Percentiles rank a stretch among this genome's conserved stretches.
phyloP scores from a whole-genome alignment of 2,113 vertebrate genomes.

The Mohoua ochrocephala region DNA sequence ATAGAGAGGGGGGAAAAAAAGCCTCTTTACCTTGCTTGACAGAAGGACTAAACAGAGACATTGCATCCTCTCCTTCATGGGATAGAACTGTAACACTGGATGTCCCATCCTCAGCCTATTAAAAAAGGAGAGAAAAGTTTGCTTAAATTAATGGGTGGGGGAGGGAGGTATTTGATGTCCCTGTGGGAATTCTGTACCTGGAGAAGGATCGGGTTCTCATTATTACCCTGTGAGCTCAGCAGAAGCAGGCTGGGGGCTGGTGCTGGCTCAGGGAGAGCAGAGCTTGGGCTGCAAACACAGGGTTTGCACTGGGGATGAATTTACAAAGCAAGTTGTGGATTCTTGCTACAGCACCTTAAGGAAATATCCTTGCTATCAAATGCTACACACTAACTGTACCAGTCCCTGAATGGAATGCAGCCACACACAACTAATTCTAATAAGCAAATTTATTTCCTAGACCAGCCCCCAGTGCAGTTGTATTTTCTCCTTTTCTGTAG shows the following conservation, averaged over 20 bases:
- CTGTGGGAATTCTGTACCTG: background rate
- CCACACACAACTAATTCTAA: background rate
- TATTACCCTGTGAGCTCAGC: background rate
- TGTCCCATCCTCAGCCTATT: slow-evolving; percentile 85
- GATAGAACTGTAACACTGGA: slow-evolving; percentile 73
- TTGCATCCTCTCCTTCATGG: slow-evolving; percentile 85
- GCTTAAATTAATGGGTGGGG: background rate
- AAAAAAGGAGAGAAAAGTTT: background rate
- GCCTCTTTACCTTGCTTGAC: slow-evolving; percentile 72
- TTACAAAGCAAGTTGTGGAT: background rate
- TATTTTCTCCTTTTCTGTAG: background rate
- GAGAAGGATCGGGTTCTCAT: background rate
- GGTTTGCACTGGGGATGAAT: background rate
- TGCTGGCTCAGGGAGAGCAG: background rate
- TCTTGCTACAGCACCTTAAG: background rate
- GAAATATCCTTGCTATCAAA: background rate
- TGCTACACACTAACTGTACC: background rate
- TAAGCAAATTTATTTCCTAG: background rate
- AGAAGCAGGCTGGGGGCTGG: background rate
- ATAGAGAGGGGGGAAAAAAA: background rate
- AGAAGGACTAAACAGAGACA: slow-evolving; percentile 75
- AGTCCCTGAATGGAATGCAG: background rate
- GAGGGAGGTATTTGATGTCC: background rate
- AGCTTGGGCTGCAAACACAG: background rate
- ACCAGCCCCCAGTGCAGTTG: background rate